Percentiles rank a stretch among this genome's conserved stretches.
Evolutionary conservation across 2,113 vertebrate genomes (phyloP).

Genomic region (Lota lota): DNA sequence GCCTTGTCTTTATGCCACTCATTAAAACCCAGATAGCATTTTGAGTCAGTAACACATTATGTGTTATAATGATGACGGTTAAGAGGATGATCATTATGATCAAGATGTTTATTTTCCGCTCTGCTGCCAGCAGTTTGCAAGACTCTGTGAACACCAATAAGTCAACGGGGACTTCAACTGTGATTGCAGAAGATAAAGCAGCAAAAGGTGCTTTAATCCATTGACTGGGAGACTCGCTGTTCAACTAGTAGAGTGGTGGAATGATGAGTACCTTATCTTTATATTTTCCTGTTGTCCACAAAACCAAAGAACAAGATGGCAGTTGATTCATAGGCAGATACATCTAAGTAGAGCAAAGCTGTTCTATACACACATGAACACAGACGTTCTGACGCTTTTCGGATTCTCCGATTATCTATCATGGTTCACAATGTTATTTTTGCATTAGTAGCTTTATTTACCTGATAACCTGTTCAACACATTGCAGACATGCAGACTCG

Average conservation of each 20-base stretch:
- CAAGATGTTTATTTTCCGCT: constrained; percentile 13
- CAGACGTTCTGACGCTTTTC: too few species aligned
- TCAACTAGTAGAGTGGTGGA: constrained; percentile 11
- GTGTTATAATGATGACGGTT: neutral
- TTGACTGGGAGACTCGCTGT: constrained; percentile 1
- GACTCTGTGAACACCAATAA: constrained; percentile 25
- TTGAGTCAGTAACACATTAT: neutral
- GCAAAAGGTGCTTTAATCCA: constrained; percentile 23
- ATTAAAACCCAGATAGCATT: constrained; percentile 33
- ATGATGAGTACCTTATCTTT: too few species aligned
- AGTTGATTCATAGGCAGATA: too few species aligned
- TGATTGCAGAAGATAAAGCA: constrained; percentile 32
- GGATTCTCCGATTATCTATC: too few species aligned
- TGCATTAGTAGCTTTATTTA: too few species aligned
- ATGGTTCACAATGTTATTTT: too few species aligned
- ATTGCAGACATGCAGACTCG: too few species aligned
- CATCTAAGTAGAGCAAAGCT: too few species aligned
- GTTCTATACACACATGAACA: too few species aligned
- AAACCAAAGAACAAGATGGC: too few species aligned
- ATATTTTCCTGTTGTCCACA: too few species aligned
- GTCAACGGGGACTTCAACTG: constrained; percentile 31
- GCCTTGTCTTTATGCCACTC: constrained; percentile 9
- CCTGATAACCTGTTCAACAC: too few species aligned
- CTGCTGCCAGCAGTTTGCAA: constrained; percentile 22
- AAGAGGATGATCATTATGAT: constrained; percentile 16